Conservation (phyloP, 2,797 vertebrate genomes). For the Sebastes hubbsi region DNA sequence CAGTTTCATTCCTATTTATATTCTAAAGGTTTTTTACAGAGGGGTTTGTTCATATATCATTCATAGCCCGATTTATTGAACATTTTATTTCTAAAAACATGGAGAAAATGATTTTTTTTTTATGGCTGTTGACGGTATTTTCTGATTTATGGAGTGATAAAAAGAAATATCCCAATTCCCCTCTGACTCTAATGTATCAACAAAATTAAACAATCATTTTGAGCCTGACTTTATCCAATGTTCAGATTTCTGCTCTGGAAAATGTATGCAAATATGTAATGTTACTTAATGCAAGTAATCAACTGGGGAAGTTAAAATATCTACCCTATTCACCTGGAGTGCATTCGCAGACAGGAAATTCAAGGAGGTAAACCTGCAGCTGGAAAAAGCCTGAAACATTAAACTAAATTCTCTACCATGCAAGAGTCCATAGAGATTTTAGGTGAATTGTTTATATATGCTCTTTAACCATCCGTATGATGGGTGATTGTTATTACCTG, state of each 20-base stretch:
- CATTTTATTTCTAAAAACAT: background rate
- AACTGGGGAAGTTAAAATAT: background rate
- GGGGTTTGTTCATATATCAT: background rate
- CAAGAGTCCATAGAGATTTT: background rate
- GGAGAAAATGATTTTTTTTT: background rate
- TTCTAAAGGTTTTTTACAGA: background rate
- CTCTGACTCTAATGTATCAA: background rate
- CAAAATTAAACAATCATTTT: background rate
- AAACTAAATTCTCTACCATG: background rate
- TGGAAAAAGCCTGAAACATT: background rate
- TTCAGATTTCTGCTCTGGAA: background rate
- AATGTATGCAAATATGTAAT: background rate
- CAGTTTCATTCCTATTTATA: background rate
- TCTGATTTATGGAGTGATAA: background rate
- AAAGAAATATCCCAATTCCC: background rate
- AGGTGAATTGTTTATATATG: background rate
- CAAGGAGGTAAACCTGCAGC: background rate
- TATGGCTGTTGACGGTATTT: background rate
- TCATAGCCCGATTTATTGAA: background rate
- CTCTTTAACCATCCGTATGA: conserved; percentile 36
- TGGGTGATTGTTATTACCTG: conserved; percentile 55
- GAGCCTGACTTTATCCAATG: background rate
- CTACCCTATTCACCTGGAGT: too few species aligned
- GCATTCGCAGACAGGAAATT: background rate
- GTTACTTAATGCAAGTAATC: background rate